These are phyloP conservation scores for Sapayoa aenigma DNA, from an alignment of 2,113 vertebrate genomes.

Conservation along the genomic window DNA sequence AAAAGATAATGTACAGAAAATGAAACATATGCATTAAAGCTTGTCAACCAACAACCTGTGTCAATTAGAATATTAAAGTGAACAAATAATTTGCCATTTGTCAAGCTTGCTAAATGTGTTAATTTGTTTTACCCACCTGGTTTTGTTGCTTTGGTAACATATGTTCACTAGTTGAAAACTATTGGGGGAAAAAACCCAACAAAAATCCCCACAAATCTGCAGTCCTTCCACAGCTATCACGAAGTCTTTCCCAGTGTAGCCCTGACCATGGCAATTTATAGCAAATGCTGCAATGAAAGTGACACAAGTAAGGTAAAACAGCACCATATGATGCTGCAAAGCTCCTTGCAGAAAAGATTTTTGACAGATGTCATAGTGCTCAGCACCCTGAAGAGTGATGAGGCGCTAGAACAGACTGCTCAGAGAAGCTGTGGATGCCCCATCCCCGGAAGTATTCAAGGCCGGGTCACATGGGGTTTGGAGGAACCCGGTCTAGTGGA, in stretches of 20 bases:
- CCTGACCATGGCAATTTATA: background rate
- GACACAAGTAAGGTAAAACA: background rate
- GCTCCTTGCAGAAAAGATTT: background rate
- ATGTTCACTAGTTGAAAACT: background rate
- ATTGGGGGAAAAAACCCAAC: rapidly evolving
- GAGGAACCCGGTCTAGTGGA: background rate
- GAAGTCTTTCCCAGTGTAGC: background rate
- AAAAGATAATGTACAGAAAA: background rate
- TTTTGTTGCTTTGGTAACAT: conserved; percentile 30
- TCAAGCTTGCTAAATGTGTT: background rate
- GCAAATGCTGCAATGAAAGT: background rate
- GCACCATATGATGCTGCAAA: background rate
- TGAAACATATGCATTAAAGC: background rate
- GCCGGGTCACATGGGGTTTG: background rate
- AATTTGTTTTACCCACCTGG: conserved; percentile 46
- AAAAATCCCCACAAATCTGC: background rate
- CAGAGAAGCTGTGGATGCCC: background rate
- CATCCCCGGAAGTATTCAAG: background rate
- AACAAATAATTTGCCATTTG: background rate
- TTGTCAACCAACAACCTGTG: background rate
- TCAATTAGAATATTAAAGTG: background rate
- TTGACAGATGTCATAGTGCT: background rate
- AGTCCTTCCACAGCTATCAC: background rate
- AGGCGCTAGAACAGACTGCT: background rate
- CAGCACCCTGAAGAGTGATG: background rate